Conservation (phyloP, 2,113 vertebrate species). For the Atrichornis clamosus region DNA sequence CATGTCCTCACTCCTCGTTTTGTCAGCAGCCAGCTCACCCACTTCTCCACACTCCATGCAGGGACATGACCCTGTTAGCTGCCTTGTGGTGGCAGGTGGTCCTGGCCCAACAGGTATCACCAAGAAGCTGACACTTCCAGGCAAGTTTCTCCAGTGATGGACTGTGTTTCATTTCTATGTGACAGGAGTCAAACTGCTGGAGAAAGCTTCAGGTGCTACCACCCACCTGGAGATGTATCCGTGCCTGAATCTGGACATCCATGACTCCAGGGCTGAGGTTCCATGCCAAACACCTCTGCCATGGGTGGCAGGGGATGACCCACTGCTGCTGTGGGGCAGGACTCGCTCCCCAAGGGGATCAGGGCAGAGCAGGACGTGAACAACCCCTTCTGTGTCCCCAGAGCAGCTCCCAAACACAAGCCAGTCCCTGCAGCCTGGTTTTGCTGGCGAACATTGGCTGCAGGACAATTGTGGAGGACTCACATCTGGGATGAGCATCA, state of each 20-base stretch:
- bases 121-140: neutral
- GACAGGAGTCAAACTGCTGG: neutral
- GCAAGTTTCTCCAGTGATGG: neutral
- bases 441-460: neutral
- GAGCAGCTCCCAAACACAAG: neutral
- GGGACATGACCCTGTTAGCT: neutral
- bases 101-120: rapidly evolving
- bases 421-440: neutral
- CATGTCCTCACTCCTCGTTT: neutral
- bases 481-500: rapidly evolving
- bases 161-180: neutral
- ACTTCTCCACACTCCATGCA: rapidly evolving
- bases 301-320: neutral
- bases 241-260: neutral
- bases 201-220: neutral
- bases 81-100: neutral
- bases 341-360: rapidly evolving
- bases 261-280: neutral
- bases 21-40: neutral
- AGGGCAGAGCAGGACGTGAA: neutral
- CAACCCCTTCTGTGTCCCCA: neutral
- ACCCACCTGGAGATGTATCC: rapidly evolving
- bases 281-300: neutral
- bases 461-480: neutral
- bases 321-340: neutral